These are phyloP conservation scores for Dynastes tityus DNA, from an alignment of 2,888 invertebrate species.

Conservation along the genomic window DNA sequence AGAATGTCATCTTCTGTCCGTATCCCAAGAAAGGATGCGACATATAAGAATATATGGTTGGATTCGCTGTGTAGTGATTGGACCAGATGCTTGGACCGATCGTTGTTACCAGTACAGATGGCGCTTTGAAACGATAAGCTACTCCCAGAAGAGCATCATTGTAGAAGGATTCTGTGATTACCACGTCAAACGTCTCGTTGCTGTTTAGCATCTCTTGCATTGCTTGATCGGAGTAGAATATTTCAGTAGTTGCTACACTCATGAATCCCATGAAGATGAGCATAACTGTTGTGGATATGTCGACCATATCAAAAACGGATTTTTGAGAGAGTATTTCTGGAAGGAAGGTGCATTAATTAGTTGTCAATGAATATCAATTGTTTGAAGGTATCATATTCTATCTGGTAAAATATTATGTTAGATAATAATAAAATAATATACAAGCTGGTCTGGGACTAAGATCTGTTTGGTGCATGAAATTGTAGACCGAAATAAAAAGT, in stretches of 20 bases:
- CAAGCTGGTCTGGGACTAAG: too few species aligned
- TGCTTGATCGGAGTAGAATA: slow-evolving; percentile 13
- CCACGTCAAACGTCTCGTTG: slow-evolving; percentile 64
- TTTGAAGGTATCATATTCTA: too few species aligned
- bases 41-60: slow-evolving; percentile 71
- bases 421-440: too few species aligned
- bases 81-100: slow-evolving; percentile 55
- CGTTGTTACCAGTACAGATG: slow-evolving; percentile 65
- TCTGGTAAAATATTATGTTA: too few species aligned
- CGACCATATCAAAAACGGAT: neutral
- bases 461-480: too few species aligned
- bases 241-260: neutral
- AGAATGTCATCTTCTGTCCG: slow-evolving; percentile 70
- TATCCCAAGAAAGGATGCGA: slow-evolving; percentile 69
- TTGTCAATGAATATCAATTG: too few species aligned
- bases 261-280: neutral
- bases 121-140: slow-evolving; percentile 62
- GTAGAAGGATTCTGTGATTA: slow-evolving; percentile 69
- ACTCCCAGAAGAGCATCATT: slow-evolving; percentile 69
- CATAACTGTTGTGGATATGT: neutral
- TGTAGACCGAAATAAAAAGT: too few species aligned
- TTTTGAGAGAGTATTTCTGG: neutral
- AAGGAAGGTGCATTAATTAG: neutral
- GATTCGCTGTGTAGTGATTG: slow-evolving; percentile 68
- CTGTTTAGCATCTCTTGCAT: slow-evolving; percentile 55